These are phyloP conservation scores for mouse (Mus musculus) DNA, from an alignment of 2,113 vertebrate species.

Conservation along the genomic window GRCm39 chr2:177926501-177927000, in stretches of 20 bases:
- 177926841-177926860: neutral
- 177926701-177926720: fast-evolving
- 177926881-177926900: neutral
- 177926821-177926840: too few species aligned
- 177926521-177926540: neutral
- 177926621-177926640: neutral
- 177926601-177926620: too few species aligned
- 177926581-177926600: neutral
- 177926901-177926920: neutral
- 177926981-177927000: neutral
- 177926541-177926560: neutral
- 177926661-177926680: neutral
- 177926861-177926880: neutral
- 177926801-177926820: neutral
- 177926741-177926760: fast-evolving
- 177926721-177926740: neutral
- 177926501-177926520: neutral
- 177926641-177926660: too few species aligned
- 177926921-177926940: neutral
- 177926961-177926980: neutral
- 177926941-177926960: too few species aligned
- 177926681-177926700: neutral
- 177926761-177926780: too few species aligned
- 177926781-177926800: too few species aligned
- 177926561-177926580: neutral